Base-by-base conservation (phyloP, 2,888 invertebrate genomes). In the Mesorhabditis spiculigera region DNA sequence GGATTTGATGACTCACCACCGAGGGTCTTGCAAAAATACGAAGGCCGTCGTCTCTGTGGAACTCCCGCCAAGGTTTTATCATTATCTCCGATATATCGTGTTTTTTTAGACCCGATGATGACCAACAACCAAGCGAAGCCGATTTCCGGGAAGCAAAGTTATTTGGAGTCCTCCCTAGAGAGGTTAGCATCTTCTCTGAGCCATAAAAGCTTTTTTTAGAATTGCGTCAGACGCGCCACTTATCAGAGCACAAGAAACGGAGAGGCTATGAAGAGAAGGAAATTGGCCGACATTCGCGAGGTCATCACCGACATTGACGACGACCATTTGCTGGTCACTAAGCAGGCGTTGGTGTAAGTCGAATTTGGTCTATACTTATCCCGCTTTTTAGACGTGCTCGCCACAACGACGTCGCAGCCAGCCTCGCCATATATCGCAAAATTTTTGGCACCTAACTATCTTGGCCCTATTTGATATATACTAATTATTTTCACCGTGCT, bases 321-420 rank as follows among this genome's bases (percentile, higher is more conserved):
- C n/a, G 8, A 13, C 8, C 10, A 50, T 13, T 50, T 50, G 10
- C n/a, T 50, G 58, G 58, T 50, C 58, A 13, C 8, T n/a, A 50
- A 50, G 58, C 58, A 50, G n/a, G 8, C n/a, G 8, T 50, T 50
- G 58, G 58, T 50, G 58, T 50, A 50, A 50, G 58, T 50, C n/a
- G n/a, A 50, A n/a, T 50, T 50, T 50, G 8, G 58, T 50, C 8
- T n/a, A 50, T n/a, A 50, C 8, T 50, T 50, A 50, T 50, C n/a
- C 8, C 58, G 58, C 10, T 50, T 50, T 50, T 50, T 50, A 50
- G 58, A n/a, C 8, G 58, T 13, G 58, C 58, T 13, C 58, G n/a
- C 8, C 10, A 13, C 58, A 50, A 50, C n/a, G 58, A 50, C 58
- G n/a, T 50, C n/a, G 8, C 10, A 10, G 10, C 10, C 8, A 50